Evolutionary conservation across 2,797 vertebrate genomes (phyloP).

Genomic region (Ceyx erithaca): DNA sequence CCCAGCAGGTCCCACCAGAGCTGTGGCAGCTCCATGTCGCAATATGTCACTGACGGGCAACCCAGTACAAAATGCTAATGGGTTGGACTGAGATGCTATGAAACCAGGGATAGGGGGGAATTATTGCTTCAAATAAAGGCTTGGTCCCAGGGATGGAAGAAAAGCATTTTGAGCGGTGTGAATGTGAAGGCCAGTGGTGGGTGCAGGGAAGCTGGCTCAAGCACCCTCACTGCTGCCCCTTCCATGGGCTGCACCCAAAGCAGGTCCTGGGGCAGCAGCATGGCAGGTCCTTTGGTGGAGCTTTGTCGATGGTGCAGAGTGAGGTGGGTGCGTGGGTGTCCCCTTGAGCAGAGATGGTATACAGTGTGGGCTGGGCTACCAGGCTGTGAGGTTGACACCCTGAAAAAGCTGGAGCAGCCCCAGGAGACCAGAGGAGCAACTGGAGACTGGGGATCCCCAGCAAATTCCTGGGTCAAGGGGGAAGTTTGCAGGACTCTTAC

Average conservation of each 20-base stretch:
- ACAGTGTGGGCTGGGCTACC: not conserved
- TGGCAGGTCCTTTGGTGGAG: not conserved
- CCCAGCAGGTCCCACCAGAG: not conserved
- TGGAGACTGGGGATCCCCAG: not conserved
- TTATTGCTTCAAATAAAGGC: not conserved
- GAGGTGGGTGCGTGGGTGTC: not conserved
- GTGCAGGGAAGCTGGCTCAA: not conserved
- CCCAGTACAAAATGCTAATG: fast-evolving
- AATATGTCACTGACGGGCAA: fast-evolving
- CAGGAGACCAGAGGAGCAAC: not conserved
- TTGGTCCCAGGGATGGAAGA: not conserved
- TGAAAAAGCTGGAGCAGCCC: not conserved
- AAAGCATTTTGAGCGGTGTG: not conserved
- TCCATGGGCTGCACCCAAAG: not conserved
- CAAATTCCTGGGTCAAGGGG: not conserved
- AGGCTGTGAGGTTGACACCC: not conserved
- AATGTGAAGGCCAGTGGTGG: fast-evolving
- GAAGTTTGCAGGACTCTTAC: not conserved
- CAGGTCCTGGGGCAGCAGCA: not conserved
- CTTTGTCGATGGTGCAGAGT: fast-evolving
- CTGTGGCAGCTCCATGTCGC: fast-evolving
- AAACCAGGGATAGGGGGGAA: fast-evolving
- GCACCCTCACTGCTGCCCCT: no score
- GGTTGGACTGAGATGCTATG: fast-evolving
- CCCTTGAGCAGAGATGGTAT: not conserved